Conservation (phyloP, 2,797 vertebrate genomes). For the Myiothlypis chrysogaster region DNA sequence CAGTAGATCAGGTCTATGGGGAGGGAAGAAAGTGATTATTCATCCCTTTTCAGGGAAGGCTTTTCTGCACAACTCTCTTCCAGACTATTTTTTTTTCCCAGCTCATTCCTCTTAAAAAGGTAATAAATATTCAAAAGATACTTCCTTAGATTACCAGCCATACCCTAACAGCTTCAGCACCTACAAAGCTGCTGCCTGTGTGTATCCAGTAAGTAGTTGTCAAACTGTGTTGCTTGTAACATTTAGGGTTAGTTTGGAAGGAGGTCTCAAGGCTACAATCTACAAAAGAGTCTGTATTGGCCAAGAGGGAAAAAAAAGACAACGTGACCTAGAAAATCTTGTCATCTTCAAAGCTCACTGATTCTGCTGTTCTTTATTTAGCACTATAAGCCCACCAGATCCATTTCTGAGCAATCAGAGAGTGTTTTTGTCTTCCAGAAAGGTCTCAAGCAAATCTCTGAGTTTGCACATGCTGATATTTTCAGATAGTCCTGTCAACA, state of each 20-base stretch:
- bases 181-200: constrained; percentile 5
- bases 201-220: background rate
- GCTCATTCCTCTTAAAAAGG: background rate
- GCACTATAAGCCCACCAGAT: constrained; percentile 28
- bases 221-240: constrained; percentile 36
- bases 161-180: constrained; percentile 4
- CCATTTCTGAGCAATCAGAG: background rate
- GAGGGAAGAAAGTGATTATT: background rate
- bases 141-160: background rate
- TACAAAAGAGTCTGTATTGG: constrained; percentile 35
- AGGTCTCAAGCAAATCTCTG: background rate
- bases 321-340: constrained; percentile 16
- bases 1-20: background rate
- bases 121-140: constrained; percentile 52
- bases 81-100: background rate
- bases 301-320: background rate
- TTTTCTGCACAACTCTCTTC: background rate
- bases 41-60: background rate
- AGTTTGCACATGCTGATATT: background rate
- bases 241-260: constrained; percentile 12
- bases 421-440: constrained; percentile 14
- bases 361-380: constrained; percentile 45
- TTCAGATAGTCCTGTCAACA: constrained; percentile 12
- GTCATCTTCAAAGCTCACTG: constrained; percentile 12
- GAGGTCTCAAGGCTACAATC: constrained; percentile 19